Conservation (phyloP, 2,113 vertebrate genomes). For the Bujurquina vittata region DNA sequence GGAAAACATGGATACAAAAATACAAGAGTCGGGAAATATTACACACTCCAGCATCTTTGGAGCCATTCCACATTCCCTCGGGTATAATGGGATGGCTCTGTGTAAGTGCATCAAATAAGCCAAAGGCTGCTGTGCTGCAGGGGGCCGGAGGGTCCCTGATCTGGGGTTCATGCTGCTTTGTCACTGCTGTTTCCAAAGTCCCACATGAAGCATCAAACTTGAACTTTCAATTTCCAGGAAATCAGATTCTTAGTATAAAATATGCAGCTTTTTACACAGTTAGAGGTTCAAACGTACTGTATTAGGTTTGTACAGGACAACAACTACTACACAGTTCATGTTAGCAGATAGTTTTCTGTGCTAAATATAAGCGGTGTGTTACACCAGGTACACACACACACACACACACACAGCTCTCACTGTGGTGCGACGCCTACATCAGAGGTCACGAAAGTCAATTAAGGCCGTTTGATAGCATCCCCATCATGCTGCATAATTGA, state of each 20-base stretch:
- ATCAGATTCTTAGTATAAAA: not conserved
- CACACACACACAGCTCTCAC: not conserved
- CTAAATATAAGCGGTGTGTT: accelerated
- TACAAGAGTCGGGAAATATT: not conserved
- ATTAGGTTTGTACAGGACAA: too few species aligned
- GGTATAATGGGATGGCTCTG: not conserved
- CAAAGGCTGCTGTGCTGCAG: not conserved
- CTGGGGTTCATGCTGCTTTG: not conserved
- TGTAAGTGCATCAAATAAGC: not conserved
- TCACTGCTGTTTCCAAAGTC: not conserved
- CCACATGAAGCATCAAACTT: not conserved
- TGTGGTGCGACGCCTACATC: not conserved
- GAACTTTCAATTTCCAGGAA: not conserved
- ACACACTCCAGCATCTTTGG: not conserved
- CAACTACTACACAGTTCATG: not conserved
- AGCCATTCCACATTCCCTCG: not conserved
- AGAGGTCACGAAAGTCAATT: slow-evolving; percentile 8
- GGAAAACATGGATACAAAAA: not conserved
- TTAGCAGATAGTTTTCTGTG: not conserved
- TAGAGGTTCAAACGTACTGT: not conserved
- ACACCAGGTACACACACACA: not conserved
- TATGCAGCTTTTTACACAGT: not conserved
- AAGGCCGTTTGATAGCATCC: slow-evolving; percentile 16
- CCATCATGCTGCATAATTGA: slow-evolving; percentile 38
- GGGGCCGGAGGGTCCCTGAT: not conserved